phyloP scores from a whole-genome alignment of 2,888 invertebrate species.

The Phalera bucephala region DNA sequence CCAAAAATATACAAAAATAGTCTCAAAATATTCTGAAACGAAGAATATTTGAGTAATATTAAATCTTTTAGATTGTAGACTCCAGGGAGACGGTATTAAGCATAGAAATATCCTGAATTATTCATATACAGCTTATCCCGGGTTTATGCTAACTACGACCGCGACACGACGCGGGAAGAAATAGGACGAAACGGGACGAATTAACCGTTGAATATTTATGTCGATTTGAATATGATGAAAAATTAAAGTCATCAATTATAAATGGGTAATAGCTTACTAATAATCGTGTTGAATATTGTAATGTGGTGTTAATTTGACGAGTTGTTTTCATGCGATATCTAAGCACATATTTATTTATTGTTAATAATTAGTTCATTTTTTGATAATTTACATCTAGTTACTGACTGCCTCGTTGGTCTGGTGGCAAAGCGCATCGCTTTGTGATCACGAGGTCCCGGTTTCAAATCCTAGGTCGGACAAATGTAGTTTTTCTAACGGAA shows the following conservation, averaged over 20 bases:
- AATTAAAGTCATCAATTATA: background rate
- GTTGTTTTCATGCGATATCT: too few species aligned
- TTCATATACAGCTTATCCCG: conserved; percentile 1
- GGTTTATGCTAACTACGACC: conserved; percentile 1
- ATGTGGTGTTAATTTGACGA: too few species aligned
- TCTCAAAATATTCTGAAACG: background rate
- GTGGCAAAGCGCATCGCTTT: too few species aligned
- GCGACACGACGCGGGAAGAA: background rate
- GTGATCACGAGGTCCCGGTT: too few species aligned
- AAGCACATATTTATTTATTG: too few species aligned
- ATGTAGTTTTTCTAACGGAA: too few species aligned
- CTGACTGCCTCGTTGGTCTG: too few species aligned
- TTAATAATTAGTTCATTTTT: too few species aligned
- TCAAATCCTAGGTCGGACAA: too few species aligned
- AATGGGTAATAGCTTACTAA: background rate
- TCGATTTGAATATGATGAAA: background rate
- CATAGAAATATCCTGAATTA: conserved; percentile 1
- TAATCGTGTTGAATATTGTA: too few species aligned
- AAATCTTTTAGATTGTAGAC: background rate
- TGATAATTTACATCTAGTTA: too few species aligned
- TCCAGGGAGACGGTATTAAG: background rate
- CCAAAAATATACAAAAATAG: too few species aligned
- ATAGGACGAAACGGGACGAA: background rate
- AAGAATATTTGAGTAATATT: background rate
- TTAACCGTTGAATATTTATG: conserved; percentile 1